A percentile compares a stretch with the other conserved stretches of the same genome.
Evolutionary conservation across 2,797 vertebrate genomes (phyloP).

Genomic region (Sebastes iracundus): DNA sequence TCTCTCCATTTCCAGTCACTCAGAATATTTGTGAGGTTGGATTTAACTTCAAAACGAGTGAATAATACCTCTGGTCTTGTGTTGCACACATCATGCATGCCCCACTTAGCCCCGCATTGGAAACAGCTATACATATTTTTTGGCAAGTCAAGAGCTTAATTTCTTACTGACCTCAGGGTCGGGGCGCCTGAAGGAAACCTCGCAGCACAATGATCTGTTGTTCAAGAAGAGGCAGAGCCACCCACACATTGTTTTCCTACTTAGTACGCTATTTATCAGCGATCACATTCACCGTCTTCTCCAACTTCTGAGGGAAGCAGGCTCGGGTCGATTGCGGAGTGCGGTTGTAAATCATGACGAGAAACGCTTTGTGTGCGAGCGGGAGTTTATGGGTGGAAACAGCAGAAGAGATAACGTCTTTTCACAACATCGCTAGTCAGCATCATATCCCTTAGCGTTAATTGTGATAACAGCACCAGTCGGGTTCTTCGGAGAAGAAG

Average conservation of each 20-base stretch:
- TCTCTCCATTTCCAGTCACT: not conserved
- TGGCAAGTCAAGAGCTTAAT: slow-evolving; percentile 49
- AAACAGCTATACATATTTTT: slow-evolving; percentile 29
- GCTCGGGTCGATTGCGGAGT: not conserved
- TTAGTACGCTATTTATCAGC: slow-evolving; percentile 31
- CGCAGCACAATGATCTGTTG: slow-evolving; percentile 22
- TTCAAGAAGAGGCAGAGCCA: slow-evolving; percentile 36
- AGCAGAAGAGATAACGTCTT: slow-evolving; percentile 19
- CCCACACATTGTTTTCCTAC: slow-evolving; percentile 46
- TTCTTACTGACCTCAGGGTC: slow-evolving; percentile 49
- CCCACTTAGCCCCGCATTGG: slow-evolving; percentile 44
- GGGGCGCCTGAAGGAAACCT: slow-evolving; percentile 18
- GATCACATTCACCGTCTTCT: slow-evolving; percentile 29
- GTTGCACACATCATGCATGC: slow-evolving; percentile 10
- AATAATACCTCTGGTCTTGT: slow-evolving; percentile 34
- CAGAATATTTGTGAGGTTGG: slow-evolving; percentile 1
- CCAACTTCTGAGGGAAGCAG: slow-evolving; percentile 11
- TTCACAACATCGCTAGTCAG: slow-evolving; percentile 7
- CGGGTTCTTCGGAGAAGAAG: not conserved
- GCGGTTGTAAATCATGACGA: slow-evolving; percentile 13
- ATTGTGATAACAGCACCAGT: slow-evolving; percentile 15
- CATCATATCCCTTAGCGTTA: slow-evolving; percentile 11
- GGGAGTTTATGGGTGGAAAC: not conserved
- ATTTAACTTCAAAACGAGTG: slow-evolving; percentile 25
- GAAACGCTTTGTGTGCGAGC: not conserved